Conservation (phyloP, 2,113 vertebrate species). For the Otis tarda region DNA sequence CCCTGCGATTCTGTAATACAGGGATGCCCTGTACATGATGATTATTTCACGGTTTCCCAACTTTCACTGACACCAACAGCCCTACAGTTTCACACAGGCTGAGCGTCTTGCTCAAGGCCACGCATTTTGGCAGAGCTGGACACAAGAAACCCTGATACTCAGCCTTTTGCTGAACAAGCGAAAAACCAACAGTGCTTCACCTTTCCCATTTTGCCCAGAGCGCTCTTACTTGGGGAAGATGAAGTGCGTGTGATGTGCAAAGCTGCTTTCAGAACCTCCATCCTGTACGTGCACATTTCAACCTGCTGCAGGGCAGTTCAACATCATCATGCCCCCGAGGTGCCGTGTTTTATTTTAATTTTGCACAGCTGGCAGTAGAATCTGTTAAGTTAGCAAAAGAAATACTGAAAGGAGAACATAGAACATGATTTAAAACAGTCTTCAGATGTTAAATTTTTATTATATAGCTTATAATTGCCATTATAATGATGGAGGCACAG, state of each 20-base stretch:
- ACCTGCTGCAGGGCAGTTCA: not conserved
- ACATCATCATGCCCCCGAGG: accelerated
- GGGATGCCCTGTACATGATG: accelerated
- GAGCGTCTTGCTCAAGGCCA: not conserved
- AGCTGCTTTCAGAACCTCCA: not conserved
- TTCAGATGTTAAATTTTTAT: slow-evolving; percentile 34
- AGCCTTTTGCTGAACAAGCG: not conserved
- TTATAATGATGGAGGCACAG: slow-evolving; percentile 57
- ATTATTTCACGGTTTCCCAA: not conserved
- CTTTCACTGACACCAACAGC: not conserved
- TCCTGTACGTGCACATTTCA: accelerated
- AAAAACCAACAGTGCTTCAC: not conserved
- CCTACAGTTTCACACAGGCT: accelerated
- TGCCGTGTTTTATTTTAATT: not conserved
- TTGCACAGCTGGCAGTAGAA: not conserved
- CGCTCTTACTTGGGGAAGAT: not conserved
- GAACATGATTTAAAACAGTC: not conserved
- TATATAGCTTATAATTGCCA: slow-evolving; percentile 28
- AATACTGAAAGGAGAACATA: not conserved
- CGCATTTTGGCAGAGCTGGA: not conserved
- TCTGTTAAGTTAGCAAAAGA: not conserved
- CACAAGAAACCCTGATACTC: not conserved
- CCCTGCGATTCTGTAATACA: accelerated
- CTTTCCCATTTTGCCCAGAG: not conserved
- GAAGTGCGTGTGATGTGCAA: accelerated